A percentile compares a stretch with the other conserved stretches of the same genome.
These are phyloP conservation scores for Cybosia mesomella DNA, from an alignment of 2,888 invertebrate genomes.

Conservation along the genomic window DNA sequence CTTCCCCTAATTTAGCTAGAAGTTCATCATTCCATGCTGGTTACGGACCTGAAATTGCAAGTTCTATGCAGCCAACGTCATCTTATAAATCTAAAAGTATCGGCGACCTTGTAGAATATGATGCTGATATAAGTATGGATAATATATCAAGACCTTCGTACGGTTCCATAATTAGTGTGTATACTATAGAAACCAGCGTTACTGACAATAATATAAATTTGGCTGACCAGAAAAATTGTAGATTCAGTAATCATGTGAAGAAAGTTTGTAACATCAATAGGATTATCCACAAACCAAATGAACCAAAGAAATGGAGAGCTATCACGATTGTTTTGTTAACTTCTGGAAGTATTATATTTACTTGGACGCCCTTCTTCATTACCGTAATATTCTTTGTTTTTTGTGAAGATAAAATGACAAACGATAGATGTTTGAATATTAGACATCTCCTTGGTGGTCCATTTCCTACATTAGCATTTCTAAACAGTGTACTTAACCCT, in stretches of 20 bases:
- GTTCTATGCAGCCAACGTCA: slow-evolving; percentile 30
- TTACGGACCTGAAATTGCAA: slow-evolving; percentile 35
- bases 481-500: slow-evolving; percentile 89
- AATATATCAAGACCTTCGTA: slow-evolving; percentile 43
- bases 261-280: slow-evolving; percentile 41
- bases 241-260: slow-evolving; percentile 40
- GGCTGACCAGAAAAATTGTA: slow-evolving; percentile 38
- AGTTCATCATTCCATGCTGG: slow-evolving; percentile 69
- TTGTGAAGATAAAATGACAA: slow-evolving; percentile 79
- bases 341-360: slow-evolving; percentile 87
- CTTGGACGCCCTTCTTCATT: slow-evolving; percentile 89
- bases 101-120: slow-evolving; percentile 59
- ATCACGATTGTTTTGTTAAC: slow-evolving; percentile 88
- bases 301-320: slow-evolving; percentile 87
- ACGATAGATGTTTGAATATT: slow-evolving; percentile 80
- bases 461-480: slow-evolving; percentile 87
- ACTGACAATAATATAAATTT: slow-evolving; percentile 51
- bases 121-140: slow-evolving; percentile 40
- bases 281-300: slow-evolving; percentile 58
- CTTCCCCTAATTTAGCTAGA: slow-evolving; percentile 57
- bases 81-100: slow-evolving; percentile 66
- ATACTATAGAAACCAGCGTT: slow-evolving; percentile 61
- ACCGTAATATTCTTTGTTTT: slow-evolving; percentile 84
- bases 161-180: slow-evolving; percentile 69
- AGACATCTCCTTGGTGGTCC: slow-evolving; percentile 86